Percentiles rank a stretch among this genome's conserved stretches.
Evolutionary conservation across 2,888 invertebrate species (phyloP).

Genomic region (Tyria jacobaeae): DNA sequence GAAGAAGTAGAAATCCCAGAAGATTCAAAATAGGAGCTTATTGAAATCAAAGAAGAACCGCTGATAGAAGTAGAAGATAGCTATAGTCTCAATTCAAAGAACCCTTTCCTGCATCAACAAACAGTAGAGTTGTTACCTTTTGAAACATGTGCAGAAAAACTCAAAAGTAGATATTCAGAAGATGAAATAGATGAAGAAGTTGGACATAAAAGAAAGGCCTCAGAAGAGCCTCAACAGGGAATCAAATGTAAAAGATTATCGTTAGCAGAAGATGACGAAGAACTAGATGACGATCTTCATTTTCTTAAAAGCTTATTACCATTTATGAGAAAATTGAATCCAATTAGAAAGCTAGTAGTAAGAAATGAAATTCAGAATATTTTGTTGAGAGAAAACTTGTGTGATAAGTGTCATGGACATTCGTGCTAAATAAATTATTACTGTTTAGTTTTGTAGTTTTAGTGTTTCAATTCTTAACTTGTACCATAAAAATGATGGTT

Average conservation of each 20-base stretch:
- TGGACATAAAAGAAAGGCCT: conserved; percentile 22
- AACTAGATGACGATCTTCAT: conserved; percentile 46
- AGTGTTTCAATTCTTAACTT: no score
- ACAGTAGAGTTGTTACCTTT: background rate
- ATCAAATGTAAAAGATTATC: conserved; percentile 1
- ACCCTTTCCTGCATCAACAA: background rate
- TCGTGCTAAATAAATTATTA: background rate
- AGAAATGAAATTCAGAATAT: conserved; percentile 56
- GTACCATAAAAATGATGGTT: no score
- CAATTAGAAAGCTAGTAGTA: conserved; percentile 51
- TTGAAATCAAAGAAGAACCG: conserved; percentile 27
- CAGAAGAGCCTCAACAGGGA: conserved; percentile 1
- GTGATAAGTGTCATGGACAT: conserved; percentile 41
- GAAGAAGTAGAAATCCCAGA: conserved; percentile 27
- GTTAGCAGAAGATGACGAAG: background rate
- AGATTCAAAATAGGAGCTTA: conserved; percentile 33
- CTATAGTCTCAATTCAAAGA: background rate
- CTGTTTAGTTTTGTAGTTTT: background rate
- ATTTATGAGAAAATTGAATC: conserved; percentile 48
- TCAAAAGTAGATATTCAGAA: conserved; percentile 2
- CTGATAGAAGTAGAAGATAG: conserved; percentile 11
- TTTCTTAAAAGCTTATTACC: conserved; percentile 55
- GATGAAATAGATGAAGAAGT: background rate
- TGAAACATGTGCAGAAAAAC: conserved; percentile 10
- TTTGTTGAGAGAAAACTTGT: conserved; percentile 50